These are phyloP conservation scores for Rhynchotus rufescens DNA, from an alignment of 2,797 vertebrate genomes.

Conservation along the genomic window DNA sequence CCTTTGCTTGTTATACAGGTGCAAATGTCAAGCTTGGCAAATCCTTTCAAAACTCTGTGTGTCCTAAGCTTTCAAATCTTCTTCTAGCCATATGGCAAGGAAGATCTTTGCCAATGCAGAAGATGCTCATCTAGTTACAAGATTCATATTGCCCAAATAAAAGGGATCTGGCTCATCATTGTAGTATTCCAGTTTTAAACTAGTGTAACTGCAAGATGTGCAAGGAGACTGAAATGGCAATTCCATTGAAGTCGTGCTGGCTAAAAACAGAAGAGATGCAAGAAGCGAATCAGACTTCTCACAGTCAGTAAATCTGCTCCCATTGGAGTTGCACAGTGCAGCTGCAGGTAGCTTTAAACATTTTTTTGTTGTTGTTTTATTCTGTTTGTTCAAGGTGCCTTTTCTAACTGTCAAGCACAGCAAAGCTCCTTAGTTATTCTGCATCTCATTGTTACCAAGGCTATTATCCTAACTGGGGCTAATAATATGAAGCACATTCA, in stretches of 20 bases:
- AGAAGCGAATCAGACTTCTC: neutral
- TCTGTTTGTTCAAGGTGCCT: conserved; percentile 41
- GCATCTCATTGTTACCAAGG: conserved; percentile 28
- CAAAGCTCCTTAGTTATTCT: conserved; percentile 20
- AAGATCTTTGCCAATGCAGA: conserved; percentile 11
- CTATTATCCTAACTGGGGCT: conserved; percentile 49
- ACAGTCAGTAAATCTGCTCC: conserved; percentile 19
- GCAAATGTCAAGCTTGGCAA: conserved; percentile 56
- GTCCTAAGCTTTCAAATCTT: conserved; percentile 35
- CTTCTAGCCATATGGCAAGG: neutral
- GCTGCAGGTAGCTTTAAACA: conserved; percentile 40
- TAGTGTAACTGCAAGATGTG: conserved; percentile 36
- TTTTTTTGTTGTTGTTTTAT: neutral
- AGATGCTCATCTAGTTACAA: neutral
- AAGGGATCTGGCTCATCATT: conserved; percentile 8
- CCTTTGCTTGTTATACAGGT: conserved; percentile 43
- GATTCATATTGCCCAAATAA: conserved; percentile 3
- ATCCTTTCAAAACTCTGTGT: conserved; percentile 43
- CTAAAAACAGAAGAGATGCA: neutral
- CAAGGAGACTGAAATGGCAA: neutral
- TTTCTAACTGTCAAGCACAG: conserved; percentile 16
- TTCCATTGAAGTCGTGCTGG: conserved; percentile 21
- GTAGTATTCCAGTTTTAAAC: conserved; percentile 39
- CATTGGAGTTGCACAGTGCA: neutral
- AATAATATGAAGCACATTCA: conserved; percentile 51